Base-by-base conservation (phyloP, 2,888 invertebrate species). In the Trissonchulus sp. region DNA sequence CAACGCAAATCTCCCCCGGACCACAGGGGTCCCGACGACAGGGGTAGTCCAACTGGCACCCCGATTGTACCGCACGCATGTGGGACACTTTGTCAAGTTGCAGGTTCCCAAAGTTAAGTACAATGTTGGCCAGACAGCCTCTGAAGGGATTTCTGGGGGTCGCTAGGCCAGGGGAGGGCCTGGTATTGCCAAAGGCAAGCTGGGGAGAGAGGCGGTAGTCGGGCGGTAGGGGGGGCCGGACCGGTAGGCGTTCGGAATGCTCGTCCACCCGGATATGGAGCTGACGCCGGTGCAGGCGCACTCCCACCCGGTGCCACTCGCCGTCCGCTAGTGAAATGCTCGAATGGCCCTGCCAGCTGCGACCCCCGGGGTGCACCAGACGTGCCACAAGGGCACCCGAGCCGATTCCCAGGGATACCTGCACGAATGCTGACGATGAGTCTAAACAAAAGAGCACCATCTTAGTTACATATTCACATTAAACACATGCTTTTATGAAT, bases 271-370 rank as follows among this genome's bases (percentile, higher is more conserved):
- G 8, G 48, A 48, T 48, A 8, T 48, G 48, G 8, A 23, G 8
- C 8, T 15, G 48, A 15, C 48, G 8, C 23, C 8, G 23, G 48
- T 15, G n/a, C 8, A 65, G 68, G 15, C 28, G 8, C 18, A 65
- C 68, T 15, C 68, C 68, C 33, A 65, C 8, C 18, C 68, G 68
- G n/a, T 65, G 68, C 68, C 68, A 65, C 8, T 34, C 18, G 8
- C 33, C 68, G 68, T 65, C 35, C 15, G 15, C 68, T 15, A 65
- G 8, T 8, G 68, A 34, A 8, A 33, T 15, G 18, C 33, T 33
- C 15, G 68, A 65, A 8, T 65, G 8, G 8, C 8, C 8, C 8
- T 30, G 8, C 68, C 68, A 65, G 8, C 18, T 33, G 8, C 28
- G 8, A 48, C 23, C 23, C n/a, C n/a, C n/a, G n/a, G n/a, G n/a